Base-by-base conservation (phyloP, 2,797 vertebrate species). In the Myiothlypis coronata region DNA sequence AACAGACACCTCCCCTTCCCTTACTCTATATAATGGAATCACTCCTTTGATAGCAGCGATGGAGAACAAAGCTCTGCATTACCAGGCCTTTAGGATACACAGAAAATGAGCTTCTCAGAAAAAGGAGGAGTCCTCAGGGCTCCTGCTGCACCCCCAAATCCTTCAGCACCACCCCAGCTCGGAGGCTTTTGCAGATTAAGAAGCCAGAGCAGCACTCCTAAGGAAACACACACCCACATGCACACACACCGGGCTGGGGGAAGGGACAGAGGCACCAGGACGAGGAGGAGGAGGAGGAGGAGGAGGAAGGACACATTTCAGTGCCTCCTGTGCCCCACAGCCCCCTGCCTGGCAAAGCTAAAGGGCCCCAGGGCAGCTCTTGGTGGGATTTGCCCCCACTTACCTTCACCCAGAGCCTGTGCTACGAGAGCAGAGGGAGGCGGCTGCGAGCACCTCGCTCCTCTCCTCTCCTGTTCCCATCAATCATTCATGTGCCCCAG, bases 401-500 rank as follows among this genome's bases (percentile, higher is more conserved):
- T 95, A 96, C 94, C 96, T 94, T 65, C 57, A 28, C n/a, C 34
- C 79, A 75, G 61, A 90, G 74, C 34, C 34, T 5, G 68, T 68
- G 93, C 87, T 44, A 59, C 3, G 34, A 55, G 46, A 93, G 63
- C 26, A 0, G 79, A 14, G 6, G 55, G 77, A 72, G 9, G 4
- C 67, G 79, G 83, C 76, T 61, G 77, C 7, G 0, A 60, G 9
- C 1, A 28, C n/a, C 41, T 53, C 3, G 4, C 82, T 91, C 72
- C 85, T 94, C 94, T 93, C 90, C 87, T 88, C 47, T 49, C 78
- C 0, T 90, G 63, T 94, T 83, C 0, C 93, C 85, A 79, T 96
- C 28, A 94, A 96, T 96, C 87, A 96, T 96, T 96, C 75, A 96
- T 69, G 94, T 72, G 87, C 67, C 47, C 61, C 30, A 22, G 85